Evolutionary conservation across 2,888 invertebrate genomes (phyloP).

Genomic region (Standfussiana lucernea): DNA sequence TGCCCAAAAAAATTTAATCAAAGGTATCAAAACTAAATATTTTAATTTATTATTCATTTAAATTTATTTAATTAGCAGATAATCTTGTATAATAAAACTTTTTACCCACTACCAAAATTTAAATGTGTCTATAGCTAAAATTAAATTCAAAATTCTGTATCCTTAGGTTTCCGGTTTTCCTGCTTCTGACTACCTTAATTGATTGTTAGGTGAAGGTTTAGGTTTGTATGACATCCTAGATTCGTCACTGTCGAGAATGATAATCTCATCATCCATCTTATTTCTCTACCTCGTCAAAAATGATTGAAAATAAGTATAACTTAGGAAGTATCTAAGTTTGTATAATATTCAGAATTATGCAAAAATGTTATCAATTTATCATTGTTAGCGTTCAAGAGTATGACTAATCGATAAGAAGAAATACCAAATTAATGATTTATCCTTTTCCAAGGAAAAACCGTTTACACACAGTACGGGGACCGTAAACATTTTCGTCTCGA

Average conservation of each 20-base stretch:
- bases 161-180: not conserved
- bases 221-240: constrained; percentile 5
- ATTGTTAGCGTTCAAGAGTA: not conserved
- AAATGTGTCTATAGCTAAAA: not conserved
- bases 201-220: not conserved
- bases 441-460: constrained; percentile 51
- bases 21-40: not conserved
- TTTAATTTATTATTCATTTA: not conserved
- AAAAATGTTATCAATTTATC: constrained; percentile 12
- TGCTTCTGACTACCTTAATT: not conserved
- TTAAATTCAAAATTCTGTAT: not conserved
- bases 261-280: constrained; percentile 8
- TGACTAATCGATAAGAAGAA: constrained; percentile 18
- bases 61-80: not conserved
- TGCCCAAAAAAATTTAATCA: not conserved
- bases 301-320: not conserved
- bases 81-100: not conserved
- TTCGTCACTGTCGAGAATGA: not conserved
- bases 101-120: not conserved
- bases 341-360: not conserved
- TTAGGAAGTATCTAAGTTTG: not conserved
- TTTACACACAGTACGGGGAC: constrained; percentile 65
- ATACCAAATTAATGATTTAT: constrained; percentile 37
- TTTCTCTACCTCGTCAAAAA: not conserved
- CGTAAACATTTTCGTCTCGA: constrained; percentile 75